Evolutionary conservation across 2,113 vertebrate species (phyloP), one percentile per base, ranked within the genome.

Genomic region (Struthidea cinerea): DNA sequence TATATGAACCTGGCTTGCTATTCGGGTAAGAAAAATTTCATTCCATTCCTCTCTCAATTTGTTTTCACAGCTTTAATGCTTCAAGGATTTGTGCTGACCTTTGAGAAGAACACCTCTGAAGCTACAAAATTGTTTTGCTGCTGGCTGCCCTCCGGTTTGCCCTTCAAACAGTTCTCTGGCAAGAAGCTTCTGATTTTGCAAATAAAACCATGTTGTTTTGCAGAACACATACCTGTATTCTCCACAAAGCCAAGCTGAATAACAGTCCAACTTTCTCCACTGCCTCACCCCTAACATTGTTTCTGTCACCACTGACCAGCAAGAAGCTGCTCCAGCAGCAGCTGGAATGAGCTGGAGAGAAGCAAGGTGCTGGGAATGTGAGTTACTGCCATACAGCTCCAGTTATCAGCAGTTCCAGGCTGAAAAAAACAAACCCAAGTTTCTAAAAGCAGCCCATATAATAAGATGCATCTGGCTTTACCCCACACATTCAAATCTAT

Each of bases 51-150:
- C 53, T 80, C 75, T 60, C 61, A 23, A 22, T 80, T 94, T 94
- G 67, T 93, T 96, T 95, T 92, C 85, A 88, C 88, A 92, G 88
- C 71, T 90, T 77, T 77, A 92, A 63, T 63, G 47, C 71, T 80
- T 64, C 71, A 94, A 91, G 69, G 68, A 55, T 88, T 94, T 92
- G 30, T 60, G 60, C 68, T 84, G 52, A 75, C 84, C 83, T 90
- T 94, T 70, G 79, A 92, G 94, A 95, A n/a, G 70, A 88, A 27
- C 82, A 95, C 82, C 79, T 95, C 77, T 90, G 87, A 90, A 83
- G 79, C 47, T 60, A 49, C 79, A 78, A 86, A 94, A 92, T 37
- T 71, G 44, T 61, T 94, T 79, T 90, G 71, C 92, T 77, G 75
- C 64, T 93, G 90, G 94, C 90, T 96, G 93, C 90, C 87, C 84